Evolutionary conservation across 2,113 vertebrate species (phyloP).

Genomic region (Atherinomorus stipes): DNA sequence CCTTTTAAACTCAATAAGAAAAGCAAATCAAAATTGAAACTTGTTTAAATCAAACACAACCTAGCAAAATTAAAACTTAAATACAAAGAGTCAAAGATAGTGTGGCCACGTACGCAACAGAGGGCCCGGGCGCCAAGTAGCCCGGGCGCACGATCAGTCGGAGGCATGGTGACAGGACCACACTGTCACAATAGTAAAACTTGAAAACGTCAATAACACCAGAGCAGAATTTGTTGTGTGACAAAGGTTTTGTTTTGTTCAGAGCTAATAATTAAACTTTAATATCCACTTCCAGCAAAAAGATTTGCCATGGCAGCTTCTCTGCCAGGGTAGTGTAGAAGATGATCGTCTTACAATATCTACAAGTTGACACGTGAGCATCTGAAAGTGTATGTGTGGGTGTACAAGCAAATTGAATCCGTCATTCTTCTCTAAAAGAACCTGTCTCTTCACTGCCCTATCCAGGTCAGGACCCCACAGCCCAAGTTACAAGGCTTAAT

Average conservation of each 20-base stretch:
- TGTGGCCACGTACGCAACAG: too few relatives aligned
- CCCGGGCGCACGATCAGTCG: too few relatives aligned
- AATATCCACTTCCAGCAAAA: constrained; percentile 64
- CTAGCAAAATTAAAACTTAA: not conserved
- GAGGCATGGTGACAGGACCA: too few relatives aligned
- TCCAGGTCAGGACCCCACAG: constrained; percentile 61
- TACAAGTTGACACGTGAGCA: constrained; percentile 17
- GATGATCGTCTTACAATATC: constrained; percentile 34
- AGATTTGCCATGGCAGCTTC: constrained; percentile 69
- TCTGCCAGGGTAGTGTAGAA: constrained; percentile 50
- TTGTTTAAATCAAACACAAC: not conserved
- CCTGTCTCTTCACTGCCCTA: constrained; percentile 33
- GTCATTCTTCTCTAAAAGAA: constrained; percentile 51
- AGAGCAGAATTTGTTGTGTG: constrained; percentile 29
- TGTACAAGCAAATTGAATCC: constrained; percentile 20
- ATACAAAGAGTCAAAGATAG: not conserved
- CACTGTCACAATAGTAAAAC: too few relatives aligned
- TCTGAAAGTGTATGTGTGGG: constrained; percentile 19
- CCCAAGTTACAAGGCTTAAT: constrained; percentile 79
- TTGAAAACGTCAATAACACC: constrained; percentile 25
- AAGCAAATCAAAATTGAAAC: not conserved
- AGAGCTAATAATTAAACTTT: constrained; percentile 68
- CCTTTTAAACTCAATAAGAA: not conserved
- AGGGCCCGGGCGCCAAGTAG: too few relatives aligned
- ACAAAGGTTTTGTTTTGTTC: constrained; percentile 57